Evolutionary conservation across 1,140 invertebrate genomes (phyloP).

Genomic region (Drosophila suzukii): DNA sequence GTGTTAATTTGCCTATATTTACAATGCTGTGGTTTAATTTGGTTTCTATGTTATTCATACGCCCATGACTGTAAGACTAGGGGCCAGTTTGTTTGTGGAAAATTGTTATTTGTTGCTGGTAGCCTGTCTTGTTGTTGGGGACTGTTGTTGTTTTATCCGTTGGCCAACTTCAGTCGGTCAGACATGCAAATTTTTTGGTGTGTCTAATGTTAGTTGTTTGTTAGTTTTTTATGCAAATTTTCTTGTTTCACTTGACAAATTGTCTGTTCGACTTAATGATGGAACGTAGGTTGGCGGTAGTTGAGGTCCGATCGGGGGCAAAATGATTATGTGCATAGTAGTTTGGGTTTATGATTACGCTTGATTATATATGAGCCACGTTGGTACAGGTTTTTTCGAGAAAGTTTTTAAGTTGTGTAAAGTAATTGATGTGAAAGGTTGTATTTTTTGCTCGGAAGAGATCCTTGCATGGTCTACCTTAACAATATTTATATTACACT

Average conservation of each 20-base stretch:
- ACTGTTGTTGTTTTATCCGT: slow-evolving; percentile 23
- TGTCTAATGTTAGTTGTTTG: slow-evolving; percentile 77
- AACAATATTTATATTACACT: no score
- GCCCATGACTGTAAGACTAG: not conserved
- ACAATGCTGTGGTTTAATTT: no score
- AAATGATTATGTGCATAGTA: slow-evolving; percentile 45
- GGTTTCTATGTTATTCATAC: not conserved
- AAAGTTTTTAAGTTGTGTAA: slow-evolving; percentile 3
- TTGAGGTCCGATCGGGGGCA: slow-evolving; percentile 1
- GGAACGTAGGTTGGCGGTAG: slow-evolving; percentile 47
- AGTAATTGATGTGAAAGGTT: slow-evolving; percentile 6
- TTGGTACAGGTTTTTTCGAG: slow-evolving; percentile 5
- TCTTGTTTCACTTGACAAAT: slow-evolving; percentile 77
- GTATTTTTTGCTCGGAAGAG: not conserved
- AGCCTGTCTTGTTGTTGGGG: slow-evolving; percentile 24
- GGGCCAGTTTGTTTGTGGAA: slow-evolving; percentile 48
- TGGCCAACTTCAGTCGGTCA: slow-evolving; percentile 73
- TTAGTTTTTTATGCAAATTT: slow-evolving; percentile 78
- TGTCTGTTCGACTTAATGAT: slow-evolving; percentile 78
- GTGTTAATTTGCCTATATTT: no score
- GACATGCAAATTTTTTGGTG: slow-evolving; percentile 75
- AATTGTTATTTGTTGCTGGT: slow-evolving; percentile 66
- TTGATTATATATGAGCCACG: slow-evolving; percentile 16
- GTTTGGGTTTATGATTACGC: slow-evolving; percentile 21
- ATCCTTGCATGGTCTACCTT: not conserved